Conservation (phyloP, 2,797 vertebrate species). For the Syndactyla subalaris region DNA sequence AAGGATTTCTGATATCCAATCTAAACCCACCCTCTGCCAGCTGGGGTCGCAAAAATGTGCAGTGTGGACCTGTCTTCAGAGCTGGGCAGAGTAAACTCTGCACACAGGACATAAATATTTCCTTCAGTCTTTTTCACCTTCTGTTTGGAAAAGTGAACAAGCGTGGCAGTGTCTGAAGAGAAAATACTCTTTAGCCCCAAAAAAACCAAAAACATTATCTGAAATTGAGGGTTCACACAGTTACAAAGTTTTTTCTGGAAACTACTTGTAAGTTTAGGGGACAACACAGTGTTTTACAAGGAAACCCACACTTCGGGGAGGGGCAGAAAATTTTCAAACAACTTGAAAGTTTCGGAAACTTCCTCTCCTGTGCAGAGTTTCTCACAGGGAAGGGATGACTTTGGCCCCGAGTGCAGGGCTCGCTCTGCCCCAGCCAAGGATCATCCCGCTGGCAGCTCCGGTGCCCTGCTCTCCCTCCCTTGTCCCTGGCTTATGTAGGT, state of each 20-base stretch:
- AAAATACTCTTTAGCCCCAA: background rate
- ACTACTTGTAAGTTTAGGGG: background rate
- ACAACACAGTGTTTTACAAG: background rate
- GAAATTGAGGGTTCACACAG: background rate
- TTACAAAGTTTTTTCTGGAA: background rate
- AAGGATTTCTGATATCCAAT: background rate
- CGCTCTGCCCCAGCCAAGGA: fast-evolving
- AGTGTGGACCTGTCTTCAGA: background rate
- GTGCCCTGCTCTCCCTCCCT: background rate
- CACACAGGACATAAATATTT: background rate
- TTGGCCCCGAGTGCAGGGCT: background rate
- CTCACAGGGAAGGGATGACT: background rate
- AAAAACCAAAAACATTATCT: background rate
- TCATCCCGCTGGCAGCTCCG: background rate
- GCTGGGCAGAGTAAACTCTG: background rate
- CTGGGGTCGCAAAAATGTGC: background rate
- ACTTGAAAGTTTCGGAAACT: background rate
- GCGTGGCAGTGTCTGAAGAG: no score
- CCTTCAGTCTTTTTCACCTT: background rate
- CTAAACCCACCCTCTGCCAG: background rate
- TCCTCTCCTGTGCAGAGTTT: fast-evolving
- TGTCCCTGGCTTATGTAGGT: background rate
- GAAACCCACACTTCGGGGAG: background rate
- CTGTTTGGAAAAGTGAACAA: background rate
- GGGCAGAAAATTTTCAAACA: background rate